Base-by-base conservation (phyloP, 1,140 invertebrate species). In the Scylla paramamosain region DNA sequence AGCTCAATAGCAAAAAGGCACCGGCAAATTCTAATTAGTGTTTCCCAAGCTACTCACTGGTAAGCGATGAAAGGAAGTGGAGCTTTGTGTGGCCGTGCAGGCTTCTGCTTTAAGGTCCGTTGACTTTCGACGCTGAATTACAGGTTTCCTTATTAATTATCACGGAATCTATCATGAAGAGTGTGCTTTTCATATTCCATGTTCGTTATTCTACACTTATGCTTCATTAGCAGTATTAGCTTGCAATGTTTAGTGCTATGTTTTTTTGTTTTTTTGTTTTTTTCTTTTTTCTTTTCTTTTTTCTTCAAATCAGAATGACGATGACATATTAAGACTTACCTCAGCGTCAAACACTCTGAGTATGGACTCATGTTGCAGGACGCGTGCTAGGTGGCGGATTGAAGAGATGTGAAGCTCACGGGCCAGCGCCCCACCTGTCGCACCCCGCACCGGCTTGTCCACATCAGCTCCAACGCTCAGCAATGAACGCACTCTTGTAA, bases 391-490 rank as follows among this genome's bases (percentile, higher is more conserved):
- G 3, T 39, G 31, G 7, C 86, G 86, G 25, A 32, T 3, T 20
- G 86, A 45, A 12, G 31, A 32, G 86, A 88, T 28, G 14, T 88
- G 6, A 4, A 88, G 86, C 10, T 88, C 86, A 12, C 45, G 31
- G 32, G 20, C 86, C 86, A 88, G 45, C 84, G 28, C 12, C n/a
- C 86, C 28, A 7, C 86, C 31, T 7, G 20, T 20, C 86, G 45
- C 29, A 12, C 31, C 14, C 7, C 86, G 14, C 31, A 39, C 31
- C 12, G 14, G n/a, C 31, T 45, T 4, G 86, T 88, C 86, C 0
- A 28, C 32, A 46, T 88, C 86, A 88, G 86, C 86, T 45, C 86
- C 86, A 39, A 88, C 86, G 12, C 86, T 31, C 10, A 88, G 86
- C 86, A 88, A 28, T 0, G 86, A 88, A 12, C 86, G 86, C 7